A percentile compares a stretch with the other conserved stretches of the same genome.
Conservation (phyloP, 2,888 invertebrate genomes). For the Cactoblastis cactorum region DNA sequence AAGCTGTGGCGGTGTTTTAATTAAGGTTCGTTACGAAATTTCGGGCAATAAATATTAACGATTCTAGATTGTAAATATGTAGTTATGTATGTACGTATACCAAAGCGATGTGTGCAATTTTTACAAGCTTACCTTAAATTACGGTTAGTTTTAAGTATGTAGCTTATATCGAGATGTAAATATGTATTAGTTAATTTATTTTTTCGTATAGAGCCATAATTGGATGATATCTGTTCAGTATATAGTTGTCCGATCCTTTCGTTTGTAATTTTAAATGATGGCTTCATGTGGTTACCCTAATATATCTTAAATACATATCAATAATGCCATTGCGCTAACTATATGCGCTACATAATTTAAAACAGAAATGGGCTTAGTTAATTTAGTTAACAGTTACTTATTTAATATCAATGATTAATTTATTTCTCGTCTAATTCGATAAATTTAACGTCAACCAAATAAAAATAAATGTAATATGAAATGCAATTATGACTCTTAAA, state of each 20-base stretch:
- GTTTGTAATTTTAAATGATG: background rate
- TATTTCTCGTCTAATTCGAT: no score
- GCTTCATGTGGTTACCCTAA: no score
- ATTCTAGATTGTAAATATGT: constrained; percentile 71
- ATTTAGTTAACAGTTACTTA: background rate
- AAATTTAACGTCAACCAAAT: no score
- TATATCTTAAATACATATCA: no score
- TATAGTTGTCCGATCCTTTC: constrained; percentile 5
- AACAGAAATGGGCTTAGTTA: background rate
- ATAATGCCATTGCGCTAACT: background rate
- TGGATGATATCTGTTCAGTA: constrained; percentile 23
- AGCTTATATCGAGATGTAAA: constrained; percentile 47
- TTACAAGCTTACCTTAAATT: constrained; percentile 73
- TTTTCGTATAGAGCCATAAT: constrained; percentile 26
- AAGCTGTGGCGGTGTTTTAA: constrained; percentile 20
- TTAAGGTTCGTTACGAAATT: constrained; percentile 51
- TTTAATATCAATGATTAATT: background rate
- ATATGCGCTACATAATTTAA: background rate
- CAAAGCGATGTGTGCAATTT: constrained; percentile 79
- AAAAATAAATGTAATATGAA: no score
- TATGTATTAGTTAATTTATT: constrained; percentile 36
- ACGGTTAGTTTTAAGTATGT: constrained; percentile 48
- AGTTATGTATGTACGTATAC: constrained; percentile 76
- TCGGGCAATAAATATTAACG: constrained; percentile 68
- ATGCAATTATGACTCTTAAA: no score